Evolutionary conservation across 1,140 invertebrate species (phyloP).

Genomic region (Andricus grossulariae): DNA sequence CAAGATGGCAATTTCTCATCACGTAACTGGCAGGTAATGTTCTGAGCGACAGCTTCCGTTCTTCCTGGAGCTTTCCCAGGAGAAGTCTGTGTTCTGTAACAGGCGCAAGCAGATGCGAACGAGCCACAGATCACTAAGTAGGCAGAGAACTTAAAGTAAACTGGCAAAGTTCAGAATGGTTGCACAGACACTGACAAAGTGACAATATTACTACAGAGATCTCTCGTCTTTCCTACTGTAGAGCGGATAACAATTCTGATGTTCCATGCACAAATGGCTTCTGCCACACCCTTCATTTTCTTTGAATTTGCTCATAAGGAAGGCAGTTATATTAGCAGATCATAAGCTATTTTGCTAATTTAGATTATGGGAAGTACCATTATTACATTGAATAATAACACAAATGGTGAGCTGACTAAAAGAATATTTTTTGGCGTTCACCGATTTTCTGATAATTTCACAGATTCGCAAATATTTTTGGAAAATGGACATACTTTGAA

Average conservation of each 20-base stretch:
- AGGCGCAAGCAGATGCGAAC: constrained; percentile 39
- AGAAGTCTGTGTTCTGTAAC: constrained; percentile 30
- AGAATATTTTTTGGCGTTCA: no score
- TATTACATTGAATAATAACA: no score
- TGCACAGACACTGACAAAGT: constrained; percentile 45
- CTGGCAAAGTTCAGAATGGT: constrained; percentile 41
- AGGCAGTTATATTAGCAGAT: neutral
- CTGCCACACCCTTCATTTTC: neutral
- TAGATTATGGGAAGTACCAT: no score
- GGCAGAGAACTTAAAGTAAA: constrained; percentile 43
- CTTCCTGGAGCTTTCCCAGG: constrained; percentile 36
- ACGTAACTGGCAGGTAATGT: constrained; percentile 42
- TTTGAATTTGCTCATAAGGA: neutral
- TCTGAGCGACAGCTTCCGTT: constrained; percentile 34
- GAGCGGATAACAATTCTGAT: constrained; percentile 2
- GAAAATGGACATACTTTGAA: no score
- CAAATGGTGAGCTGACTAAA: no score
- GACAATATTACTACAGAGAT: constrained; percentile 35
- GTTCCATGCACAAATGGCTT: neutral
- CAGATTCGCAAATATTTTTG: no score
- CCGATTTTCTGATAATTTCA: no score
- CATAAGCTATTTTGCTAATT: no score
- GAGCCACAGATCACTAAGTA: constrained; percentile 49
- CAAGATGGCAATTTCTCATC: constrained; percentile 27
- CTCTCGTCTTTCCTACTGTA: constrained; percentile 8